phyloP scores from a whole-genome alignment of 2,797 vertebrate species.

The Chrosomus eos region DNA sequence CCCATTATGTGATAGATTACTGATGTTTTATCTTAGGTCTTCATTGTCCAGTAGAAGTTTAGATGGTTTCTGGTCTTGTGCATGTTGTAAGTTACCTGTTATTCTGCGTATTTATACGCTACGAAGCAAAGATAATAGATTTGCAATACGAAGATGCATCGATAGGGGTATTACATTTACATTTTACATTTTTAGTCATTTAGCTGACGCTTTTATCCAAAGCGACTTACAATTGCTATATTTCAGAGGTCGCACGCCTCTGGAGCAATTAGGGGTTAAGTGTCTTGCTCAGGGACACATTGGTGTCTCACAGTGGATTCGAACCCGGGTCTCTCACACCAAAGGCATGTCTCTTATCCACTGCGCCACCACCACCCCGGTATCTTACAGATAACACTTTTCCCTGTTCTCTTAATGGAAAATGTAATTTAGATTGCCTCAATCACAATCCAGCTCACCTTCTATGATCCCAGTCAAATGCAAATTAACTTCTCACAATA shows the following conservation, averaged over 20 bases:
- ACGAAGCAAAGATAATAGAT: conserved; percentile 16
- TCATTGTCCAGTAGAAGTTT: neutral
- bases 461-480: conserved; percentile 25
- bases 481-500: conserved; percentile 38
- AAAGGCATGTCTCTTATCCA: too few species aligned
- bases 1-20: conserved; percentile 3
- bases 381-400: conserved; percentile 26
- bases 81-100: neutral
- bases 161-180: too few species aligned
- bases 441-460: conserved; percentile 23
- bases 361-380: too few species aligned
- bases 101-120: neutral
- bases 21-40: neutral
- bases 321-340: too few species aligned
- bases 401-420: conserved; percentile 16
- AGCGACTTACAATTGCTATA: too few species aligned
- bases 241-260: too few species aligned
- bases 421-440: conserved; percentile 25
- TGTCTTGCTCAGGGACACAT: too few species aligned
- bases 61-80: neutral
- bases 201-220: too few species aligned
- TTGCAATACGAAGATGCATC: conserved; percentile 19
- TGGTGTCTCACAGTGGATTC: too few species aligned
- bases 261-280: too few species aligned
- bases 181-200: too few species aligned